These are phyloP conservation scores for Montipora efflorescens DNA, from an alignment of 64 coral and sea anemone species.

Conservation along the genomic window DNA sequence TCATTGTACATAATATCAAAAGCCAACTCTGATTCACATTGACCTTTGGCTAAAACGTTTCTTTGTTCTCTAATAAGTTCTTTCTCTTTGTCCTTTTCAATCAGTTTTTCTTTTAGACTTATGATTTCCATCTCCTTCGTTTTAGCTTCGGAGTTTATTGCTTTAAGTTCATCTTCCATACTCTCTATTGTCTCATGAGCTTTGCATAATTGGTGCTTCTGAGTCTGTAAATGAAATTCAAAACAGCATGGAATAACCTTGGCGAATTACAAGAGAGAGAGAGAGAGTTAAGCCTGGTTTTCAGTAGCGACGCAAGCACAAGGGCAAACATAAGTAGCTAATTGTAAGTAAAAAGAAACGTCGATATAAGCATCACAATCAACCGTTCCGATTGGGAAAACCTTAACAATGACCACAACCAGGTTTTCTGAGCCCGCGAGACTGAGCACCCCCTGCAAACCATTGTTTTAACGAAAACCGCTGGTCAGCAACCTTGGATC, in stretches of 20 bases:
- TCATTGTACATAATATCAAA: slow-evolving; percentile 77
- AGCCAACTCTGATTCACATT: slow-evolving; percentile 64
- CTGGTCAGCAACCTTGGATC: no score
- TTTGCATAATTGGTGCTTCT: slow-evolving; percentile 68
- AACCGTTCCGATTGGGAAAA: no score
- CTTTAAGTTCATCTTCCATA: slow-evolving; percentile 51
- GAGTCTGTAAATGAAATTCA: not conserved
- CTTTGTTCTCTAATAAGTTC: slow-evolving; percentile 69
- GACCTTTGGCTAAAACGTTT: slow-evolving; percentile 51
- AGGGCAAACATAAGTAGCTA: no score
- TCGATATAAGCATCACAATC: no score
- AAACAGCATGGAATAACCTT: not conserved
- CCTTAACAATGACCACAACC: no score
- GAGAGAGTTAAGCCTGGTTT: no score
- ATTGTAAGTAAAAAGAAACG: no score
- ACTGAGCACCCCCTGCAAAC: no score
- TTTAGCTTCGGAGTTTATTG: slow-evolving; percentile 38
- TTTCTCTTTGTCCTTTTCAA: slow-evolving; percentile 45
- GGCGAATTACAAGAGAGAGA: no score
- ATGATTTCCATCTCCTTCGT: slow-evolving; percentile 63
- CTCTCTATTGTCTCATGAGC: slow-evolving; percentile 59
- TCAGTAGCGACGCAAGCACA: no score
- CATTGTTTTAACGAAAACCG: no score
- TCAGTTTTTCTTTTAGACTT: slow-evolving; percentile 42
- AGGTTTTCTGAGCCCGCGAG: no score